These are phyloP conservation scores for Steatocranus sp. DNA, from an alignment of 2,797 vertebrate species.

Conservation along the genomic window DNA sequence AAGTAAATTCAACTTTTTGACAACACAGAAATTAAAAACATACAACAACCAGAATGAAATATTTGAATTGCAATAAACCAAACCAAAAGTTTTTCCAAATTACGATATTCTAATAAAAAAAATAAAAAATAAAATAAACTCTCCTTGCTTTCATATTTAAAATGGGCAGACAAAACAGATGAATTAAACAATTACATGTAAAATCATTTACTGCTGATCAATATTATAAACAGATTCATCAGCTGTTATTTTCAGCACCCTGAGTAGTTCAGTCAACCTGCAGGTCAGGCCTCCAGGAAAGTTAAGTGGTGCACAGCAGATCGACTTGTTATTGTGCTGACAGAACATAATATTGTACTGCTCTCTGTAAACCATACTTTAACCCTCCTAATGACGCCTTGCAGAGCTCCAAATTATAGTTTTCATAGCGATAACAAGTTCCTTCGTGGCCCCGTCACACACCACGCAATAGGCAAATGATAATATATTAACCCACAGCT, in stretches of 20 bases:
- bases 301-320: neutral
- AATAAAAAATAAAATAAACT: neutral
- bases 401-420: constrained; percentile 34
- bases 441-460: neutral
- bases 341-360: neutral
- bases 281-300: neutral
- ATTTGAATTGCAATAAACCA: neutral
- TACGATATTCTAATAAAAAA: neutral
- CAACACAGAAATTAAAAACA: neutral
- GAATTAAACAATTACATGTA: neutral
- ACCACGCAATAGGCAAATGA: neutral
- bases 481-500: constrained; percentile 6
- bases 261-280: neutral
- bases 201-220: neutral
- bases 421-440: constrained; percentile 14
- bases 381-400: constrained; percentile 22
- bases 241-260: neutral
- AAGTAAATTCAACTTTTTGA: neutral
- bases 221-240: neutral
- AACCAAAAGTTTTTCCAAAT: neutral
- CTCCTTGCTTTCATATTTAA: neutral
- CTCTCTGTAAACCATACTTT: neutral
- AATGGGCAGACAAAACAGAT: neutral
- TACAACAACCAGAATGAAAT: neutral
- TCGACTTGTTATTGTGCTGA: constrained; percentile 29